Evolutionary conservation across 1,140 invertebrate genomes (phyloP), one percentile per base, ranked within the genome.

Genomic region (Solenopsis invicta): DNA sequence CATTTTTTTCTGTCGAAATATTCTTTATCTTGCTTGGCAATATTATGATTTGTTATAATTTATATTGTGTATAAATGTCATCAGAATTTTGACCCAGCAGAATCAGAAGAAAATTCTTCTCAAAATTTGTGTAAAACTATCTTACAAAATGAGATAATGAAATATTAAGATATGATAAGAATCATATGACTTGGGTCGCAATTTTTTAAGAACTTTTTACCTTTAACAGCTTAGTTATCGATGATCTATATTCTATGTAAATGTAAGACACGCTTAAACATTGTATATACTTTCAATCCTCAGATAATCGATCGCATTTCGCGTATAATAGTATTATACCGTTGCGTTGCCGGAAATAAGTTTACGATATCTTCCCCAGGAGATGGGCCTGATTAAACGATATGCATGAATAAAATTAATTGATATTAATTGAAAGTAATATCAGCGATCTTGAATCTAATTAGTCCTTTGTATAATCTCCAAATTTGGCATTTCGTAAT

Each of bases 281-380:
- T 2, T 29, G 2, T 48, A 18, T 67, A 13, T 24, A n/a, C 64
- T 69, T 81, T 81, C 62, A 80, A 78, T 52, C 18, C 62, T 29
- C n/a, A 71, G 64, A 56, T 71, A 69, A 81, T 81, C 77, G 56
- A 56, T 56, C 50, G 64, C 50, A 71, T 56, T 56, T 81, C 50
- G 16, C 21, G 34, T n/a, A 81, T 81, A 69, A 69, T 80, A 45
- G 34, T 56, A 81, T 81, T 80, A 67, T 41, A 71, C 16, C 21
- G 8, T 41, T 67, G 48, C 21, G 8, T 41, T 67, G 48, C 29
- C 50, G 64, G 16, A 54, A 81, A 81, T 71, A 69, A 16, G 16
- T 81, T 56, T 56, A 29, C 2, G n/a, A 56, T 81, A 45, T 71
- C 62, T 67, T 67, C 16, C 37, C 37, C 16, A 10, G 41, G 50